Percentiles rank a stretch among this genome's conserved stretches.
These are phyloP conservation scores for Ruditapes philippinarum DNA, from an alignment of 1,140 invertebrate genomes.

Conservation along the genomic window DNA sequence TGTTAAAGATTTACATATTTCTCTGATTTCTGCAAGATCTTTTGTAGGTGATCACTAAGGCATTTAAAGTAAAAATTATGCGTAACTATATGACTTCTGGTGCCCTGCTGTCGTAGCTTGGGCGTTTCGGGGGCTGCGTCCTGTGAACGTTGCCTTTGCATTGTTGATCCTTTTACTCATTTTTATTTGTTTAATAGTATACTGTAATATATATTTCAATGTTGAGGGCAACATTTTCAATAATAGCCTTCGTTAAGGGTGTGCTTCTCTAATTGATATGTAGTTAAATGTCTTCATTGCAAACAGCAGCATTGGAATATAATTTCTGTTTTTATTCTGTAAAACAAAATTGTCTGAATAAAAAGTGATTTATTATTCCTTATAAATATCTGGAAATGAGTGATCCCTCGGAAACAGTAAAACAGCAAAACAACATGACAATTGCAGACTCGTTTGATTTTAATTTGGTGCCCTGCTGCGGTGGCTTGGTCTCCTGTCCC, in stretches of 20 bases:
- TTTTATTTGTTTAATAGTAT: too few relatives aligned
- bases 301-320: constrained; percentile 15
- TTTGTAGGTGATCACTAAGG: background rate
- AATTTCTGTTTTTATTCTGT: constrained; percentile 9
- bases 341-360: background rate
- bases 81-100: background rate
- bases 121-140: too few relatives aligned
- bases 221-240: background rate
- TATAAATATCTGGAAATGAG: too few relatives aligned
- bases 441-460: too few relatives aligned
- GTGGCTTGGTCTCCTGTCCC: too few relatives aligned
- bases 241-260: background rate
- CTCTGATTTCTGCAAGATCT: background rate
- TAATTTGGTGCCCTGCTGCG: too few relatives aligned
- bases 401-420: too few relatives aligned
- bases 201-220: background rate
- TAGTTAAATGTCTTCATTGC: background rate
- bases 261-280: background rate
- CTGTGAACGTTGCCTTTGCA: too few relatives aligned
- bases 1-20: background rate
- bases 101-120: too few relatives aligned
- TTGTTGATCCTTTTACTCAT: too few relatives aligned
- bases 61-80: background rate
- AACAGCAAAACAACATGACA: too few relatives aligned
- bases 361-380: constrained; percentile 3